Percentiles rank a stretch among this genome's conserved stretches.
Conservation (phyloP, 1,140 invertebrate genomes). For the Drosophila azteca region DNA sequence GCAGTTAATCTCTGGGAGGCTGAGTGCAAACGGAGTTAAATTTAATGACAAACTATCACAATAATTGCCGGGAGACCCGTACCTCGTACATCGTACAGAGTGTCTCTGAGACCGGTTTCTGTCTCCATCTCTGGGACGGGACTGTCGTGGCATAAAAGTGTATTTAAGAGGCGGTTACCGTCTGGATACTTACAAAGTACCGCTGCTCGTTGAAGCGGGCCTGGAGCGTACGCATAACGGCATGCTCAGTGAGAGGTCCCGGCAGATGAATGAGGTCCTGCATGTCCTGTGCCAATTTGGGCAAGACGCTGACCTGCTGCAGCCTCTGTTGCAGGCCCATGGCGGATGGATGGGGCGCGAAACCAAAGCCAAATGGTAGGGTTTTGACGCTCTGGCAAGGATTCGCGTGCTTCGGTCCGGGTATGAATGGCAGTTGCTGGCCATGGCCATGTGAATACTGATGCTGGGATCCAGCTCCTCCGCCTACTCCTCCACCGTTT, state of each 20-base stretch:
- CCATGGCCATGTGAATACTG: conserved; percentile 21
- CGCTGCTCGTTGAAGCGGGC: conserved; percentile 93
- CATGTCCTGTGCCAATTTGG: conserved; percentile 84
- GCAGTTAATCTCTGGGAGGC: conserved; percentile 57
- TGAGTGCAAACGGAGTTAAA: conserved; percentile 57
- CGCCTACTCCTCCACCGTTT: not conserved
- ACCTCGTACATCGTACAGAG: not conserved
- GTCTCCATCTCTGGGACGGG: not conserved
- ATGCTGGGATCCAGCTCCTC: conserved; percentile 27
- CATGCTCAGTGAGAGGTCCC: conserved; percentile 96
- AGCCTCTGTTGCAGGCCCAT: conserved; percentile 28
- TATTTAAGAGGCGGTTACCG: conserved; percentile 22
- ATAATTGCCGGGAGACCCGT: conserved; percentile 46
- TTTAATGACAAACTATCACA: conserved; percentile 72
- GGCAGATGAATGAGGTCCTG: conserved; percentile 96
- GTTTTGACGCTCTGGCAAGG: conserved; percentile 76
- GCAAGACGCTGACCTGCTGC: conserved; percentile 23
- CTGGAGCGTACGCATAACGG: conserved; percentile 94
- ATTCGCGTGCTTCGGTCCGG: conserved; percentile 62
- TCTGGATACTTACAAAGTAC: conserved; percentile 91
- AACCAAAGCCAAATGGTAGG: conserved; percentile 68
- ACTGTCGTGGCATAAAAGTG: conserved; percentile 30
- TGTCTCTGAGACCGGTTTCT: conserved; percentile 27
- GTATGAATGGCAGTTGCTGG: conserved; percentile 63
- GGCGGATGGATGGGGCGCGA: conserved; percentile 4